Conservation (phyloP, 2,113 vertebrate genomes). For the Sturnus vulgaris region DNA sequence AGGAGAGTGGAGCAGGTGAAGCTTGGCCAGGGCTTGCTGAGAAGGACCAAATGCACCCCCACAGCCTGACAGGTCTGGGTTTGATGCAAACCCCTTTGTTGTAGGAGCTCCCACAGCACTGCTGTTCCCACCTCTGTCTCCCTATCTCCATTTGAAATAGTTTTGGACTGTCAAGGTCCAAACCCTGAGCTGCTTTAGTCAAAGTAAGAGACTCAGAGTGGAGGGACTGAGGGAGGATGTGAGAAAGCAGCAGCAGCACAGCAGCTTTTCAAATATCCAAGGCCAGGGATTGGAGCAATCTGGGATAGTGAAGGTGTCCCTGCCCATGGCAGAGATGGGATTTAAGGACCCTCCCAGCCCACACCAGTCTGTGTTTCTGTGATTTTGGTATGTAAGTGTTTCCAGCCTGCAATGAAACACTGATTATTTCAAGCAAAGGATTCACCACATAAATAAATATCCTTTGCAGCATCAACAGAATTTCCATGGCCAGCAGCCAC, state of each 20-base stretch:
- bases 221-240: neutral
- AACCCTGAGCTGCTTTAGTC: neutral
- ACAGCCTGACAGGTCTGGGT: neutral
- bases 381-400: neutral
- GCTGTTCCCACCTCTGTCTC: neutral
- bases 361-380: neutral
- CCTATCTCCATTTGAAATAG: accelerated
- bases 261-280: neutral
- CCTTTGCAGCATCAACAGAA: neutral
- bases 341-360: neutral
- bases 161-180: neutral
- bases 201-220: neutral
- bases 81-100: neutral
- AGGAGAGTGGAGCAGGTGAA: accelerated
- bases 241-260: neutral
- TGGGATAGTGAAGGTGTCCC: neutral
- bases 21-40: neutral
- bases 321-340: neutral
- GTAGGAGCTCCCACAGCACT: neutral
- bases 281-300: neutral
- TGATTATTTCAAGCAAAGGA: neutral
- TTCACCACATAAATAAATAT: neutral
- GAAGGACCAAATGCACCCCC: neutral
- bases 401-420: neutral
- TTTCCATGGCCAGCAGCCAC: neutral